Conservation (phyloP, 2,888 invertebrate genomes). For the Neoitamus cyanurus region DNA sequence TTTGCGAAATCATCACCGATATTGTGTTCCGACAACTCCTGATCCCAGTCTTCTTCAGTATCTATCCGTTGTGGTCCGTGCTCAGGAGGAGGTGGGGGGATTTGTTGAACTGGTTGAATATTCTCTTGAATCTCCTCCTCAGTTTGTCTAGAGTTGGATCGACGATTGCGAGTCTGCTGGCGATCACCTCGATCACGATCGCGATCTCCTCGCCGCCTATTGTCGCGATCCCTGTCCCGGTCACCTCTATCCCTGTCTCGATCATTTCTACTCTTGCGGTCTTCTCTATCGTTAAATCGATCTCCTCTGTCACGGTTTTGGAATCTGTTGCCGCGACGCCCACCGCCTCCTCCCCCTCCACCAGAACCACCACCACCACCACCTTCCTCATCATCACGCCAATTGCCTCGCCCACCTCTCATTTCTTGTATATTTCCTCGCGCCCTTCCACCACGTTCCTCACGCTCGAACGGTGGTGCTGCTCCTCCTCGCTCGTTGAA, state of each 20-base stretch:
- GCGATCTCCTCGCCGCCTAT: slow-evolving; percentile 47
- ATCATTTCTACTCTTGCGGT: slow-evolving; percentile 55
- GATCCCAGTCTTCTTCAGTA: slow-evolving; percentile 65
- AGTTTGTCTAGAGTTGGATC: slow-evolving; percentile 46
- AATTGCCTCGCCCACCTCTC: slow-evolving; percentile 58
- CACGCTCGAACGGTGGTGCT: slow-evolving; percentile 55
- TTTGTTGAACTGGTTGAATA: slow-evolving; percentile 42
- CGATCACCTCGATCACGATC: slow-evolving; percentile 55
- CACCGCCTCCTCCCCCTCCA: slow-evolving; percentile 56
- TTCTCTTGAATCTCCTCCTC: slow-evolving; percentile 52
- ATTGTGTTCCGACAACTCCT: slow-evolving; percentile 61
- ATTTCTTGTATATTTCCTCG: slow-evolving; percentile 56
- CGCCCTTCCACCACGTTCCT: slow-evolving; percentile 52
- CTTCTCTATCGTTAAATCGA: slow-evolving; percentile 62
- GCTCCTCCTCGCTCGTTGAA: slow-evolving; percentile 52
- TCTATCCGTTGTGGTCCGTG: slow-evolving; percentile 57
- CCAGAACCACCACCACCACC: slow-evolving; percentile 50
- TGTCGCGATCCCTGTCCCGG: slow-evolving; percentile 38
- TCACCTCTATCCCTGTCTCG: slow-evolving; percentile 52
- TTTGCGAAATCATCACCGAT: slow-evolving; percentile 34
- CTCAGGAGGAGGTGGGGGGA: neutral
- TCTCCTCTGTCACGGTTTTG: slow-evolving; percentile 59
- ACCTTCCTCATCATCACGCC: slow-evolving; percentile 62
- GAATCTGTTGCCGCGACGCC: slow-evolving; percentile 56
- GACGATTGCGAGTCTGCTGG: slow-evolving; percentile 42